Percentiles rank a stretch among this genome's conserved stretches.
phyloP scores from a whole-genome alignment of 2,113 vertebrate species.

The Halcyon senegalensis region DNA sequence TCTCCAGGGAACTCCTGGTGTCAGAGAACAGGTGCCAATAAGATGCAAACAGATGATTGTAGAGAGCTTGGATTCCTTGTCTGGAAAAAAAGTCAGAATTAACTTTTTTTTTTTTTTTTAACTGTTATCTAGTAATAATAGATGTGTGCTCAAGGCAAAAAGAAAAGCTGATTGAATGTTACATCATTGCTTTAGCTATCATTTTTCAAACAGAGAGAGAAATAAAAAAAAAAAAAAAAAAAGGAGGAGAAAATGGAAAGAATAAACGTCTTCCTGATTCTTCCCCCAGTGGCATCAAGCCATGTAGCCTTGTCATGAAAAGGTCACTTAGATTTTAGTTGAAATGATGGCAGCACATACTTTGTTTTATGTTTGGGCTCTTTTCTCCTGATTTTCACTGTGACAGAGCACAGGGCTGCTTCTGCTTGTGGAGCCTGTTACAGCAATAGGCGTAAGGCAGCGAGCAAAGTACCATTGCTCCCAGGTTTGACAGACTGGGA shows the following conservation, averaged over 20 bases:
- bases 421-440: background rate
- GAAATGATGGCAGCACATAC: background rate
- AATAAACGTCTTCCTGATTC: background rate
- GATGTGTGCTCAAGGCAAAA: background rate
- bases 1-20: background rate
- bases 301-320: background rate
- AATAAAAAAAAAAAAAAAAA: background rate
- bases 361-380: background rate
- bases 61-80: background rate
- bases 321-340: background rate
- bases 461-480: accelerated
- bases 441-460: background rate
- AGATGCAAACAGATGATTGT: background rate
- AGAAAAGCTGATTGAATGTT: background rate
- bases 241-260: background rate
- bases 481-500: background rate
- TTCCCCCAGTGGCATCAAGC: background rate
- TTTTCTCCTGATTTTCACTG: background rate
- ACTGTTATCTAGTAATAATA: background rate
- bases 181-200: background rate
- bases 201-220: background rate
- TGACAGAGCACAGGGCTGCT: background rate
- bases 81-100: background rate
- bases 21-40: background rate
- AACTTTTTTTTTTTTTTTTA: background rate